A percentile compares a stretch with the other conserved stretches of the same genome.
Conservation (phyloP, 92 coral and sea anemone genomes). For the Chrysogorgia sp. region DNA sequence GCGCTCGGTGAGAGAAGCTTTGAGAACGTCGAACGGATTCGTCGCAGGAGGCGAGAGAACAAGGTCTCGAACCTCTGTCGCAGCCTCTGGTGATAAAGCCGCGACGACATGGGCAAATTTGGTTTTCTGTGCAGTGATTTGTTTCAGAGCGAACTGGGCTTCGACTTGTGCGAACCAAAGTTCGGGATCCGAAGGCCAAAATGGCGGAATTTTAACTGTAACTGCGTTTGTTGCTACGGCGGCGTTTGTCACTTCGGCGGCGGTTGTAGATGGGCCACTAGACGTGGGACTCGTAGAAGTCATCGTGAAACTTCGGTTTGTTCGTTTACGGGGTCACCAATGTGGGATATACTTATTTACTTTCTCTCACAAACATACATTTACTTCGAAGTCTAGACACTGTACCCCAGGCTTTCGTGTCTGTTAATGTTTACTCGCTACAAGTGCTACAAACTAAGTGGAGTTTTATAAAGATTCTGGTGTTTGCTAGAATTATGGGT, state of each 20-base stretch:
- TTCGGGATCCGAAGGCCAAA: slow-evolving; percentile 16
- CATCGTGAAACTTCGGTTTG: too few species aligned
- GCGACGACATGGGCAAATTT: too few species aligned
- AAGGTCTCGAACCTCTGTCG: slow-evolving; percentile 18
- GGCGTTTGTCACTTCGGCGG: background rate
- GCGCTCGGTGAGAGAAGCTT: background rate
- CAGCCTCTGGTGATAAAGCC: too few species aligned
- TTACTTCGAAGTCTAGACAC: too few species aligned
- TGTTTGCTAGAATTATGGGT: slow-evolving; percentile 40
- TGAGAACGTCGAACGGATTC: background rate
- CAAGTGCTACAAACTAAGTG: background rate
- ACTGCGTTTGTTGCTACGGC: slow-evolving; percentile 13
- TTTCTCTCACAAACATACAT: too few species aligned
- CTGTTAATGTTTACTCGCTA: too few species aligned
- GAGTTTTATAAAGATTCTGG: slow-evolving; percentile 24
- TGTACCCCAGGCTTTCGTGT: background rate
- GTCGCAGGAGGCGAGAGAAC: too few species aligned
- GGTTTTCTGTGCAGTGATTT: background rate
- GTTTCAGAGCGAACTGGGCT: background rate
- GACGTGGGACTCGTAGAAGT: background rate
- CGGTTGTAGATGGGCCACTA: background rate
- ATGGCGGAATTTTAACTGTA: slow-evolving; percentile 15
- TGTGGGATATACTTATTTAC: too few species aligned
- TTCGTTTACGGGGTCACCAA: slow-evolving; percentile 1
- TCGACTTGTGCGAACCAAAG: too few species aligned